Percentiles rank a stretch among this genome's conserved stretches.
Evolutionary conservation across 2,888 invertebrate species (phyloP).

Genomic region (Patella caerulea): DNA sequence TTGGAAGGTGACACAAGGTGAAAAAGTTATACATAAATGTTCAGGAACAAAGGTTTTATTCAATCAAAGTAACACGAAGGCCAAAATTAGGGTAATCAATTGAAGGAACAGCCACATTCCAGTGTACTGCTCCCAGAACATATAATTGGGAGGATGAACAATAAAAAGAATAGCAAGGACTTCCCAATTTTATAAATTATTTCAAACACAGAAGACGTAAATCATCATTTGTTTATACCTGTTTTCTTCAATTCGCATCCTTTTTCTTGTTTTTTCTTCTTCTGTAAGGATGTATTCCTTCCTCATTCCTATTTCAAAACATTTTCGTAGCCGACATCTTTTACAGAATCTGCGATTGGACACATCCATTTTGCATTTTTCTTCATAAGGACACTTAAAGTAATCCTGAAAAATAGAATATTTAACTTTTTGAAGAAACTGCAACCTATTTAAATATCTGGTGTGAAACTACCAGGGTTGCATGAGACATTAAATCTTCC

Average conservation of each 20-base stretch:
- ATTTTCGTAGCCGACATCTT: conserved; percentile 94
- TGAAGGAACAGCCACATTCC: conserved; percentile 4
- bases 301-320: conserved; percentile 95
- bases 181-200: neutral
- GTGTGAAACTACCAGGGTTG: too few relatives aligned
- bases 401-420: conserved; percentile 64
- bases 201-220: neutral
- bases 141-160: neutral
- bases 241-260: conserved; percentile 91
- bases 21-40: too few relatives aligned
- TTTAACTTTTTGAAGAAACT: neutral
- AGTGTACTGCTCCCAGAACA: neutral
- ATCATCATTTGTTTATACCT: conserved; percentile 73
- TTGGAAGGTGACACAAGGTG: neutral
- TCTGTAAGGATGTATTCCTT: conserved; percentile 98
- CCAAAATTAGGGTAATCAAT: too few relatives aligned
- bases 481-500: too few relatives aligned
- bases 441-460: too few relatives aligned
- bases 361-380: conserved; percentile 92
- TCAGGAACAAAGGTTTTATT: too few relatives aligned
- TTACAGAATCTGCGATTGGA: conserved; percentile 96
- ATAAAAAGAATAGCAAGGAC: conserved; percentile 5
- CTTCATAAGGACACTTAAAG: conserved; percentile 93
- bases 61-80: too few relatives aligned
- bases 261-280: conserved; percentile 82